Evolutionary conservation across 2,797 vertebrate species (phyloP).

Genomic region (Acrossocheilus fasciatus): DNA sequence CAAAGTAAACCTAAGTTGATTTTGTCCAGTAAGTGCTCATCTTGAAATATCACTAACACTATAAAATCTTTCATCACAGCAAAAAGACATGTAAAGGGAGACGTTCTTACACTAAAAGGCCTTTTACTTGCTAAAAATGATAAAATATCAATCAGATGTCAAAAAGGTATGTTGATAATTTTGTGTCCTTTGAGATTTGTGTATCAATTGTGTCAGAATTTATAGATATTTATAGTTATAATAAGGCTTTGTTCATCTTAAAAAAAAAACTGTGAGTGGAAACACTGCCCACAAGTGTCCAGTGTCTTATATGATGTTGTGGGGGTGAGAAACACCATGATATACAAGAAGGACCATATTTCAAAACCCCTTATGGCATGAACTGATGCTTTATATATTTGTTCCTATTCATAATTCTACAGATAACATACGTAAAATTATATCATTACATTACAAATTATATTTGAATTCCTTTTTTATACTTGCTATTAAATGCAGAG

Average conservation of each 20-base stretch:
- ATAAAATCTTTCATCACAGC: too few relatives aligned
- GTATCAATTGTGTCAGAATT: neutral
- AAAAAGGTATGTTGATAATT: neutral
- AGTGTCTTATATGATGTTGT: neutral
- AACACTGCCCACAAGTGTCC: constrained; percentile 25
- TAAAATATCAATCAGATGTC: neutral
- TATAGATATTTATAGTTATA: neutral
- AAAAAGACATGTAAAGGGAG: too few relatives aligned
- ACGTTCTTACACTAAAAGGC: neutral
- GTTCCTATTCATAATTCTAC: neutral
- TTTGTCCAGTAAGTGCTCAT: too few relatives aligned
- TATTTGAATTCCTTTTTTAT: neutral
- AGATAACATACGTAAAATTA: neutral
- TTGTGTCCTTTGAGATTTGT: neutral
- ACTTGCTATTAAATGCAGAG: neutral
- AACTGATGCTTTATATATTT: neutral
- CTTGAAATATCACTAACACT: too few relatives aligned
- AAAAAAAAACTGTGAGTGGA: constrained; percentile 12
- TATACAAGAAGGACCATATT: neutral
- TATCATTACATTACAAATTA: neutral
- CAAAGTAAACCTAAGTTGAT: too few relatives aligned
- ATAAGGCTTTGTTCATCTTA: neutral
- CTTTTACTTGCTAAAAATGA: neutral
- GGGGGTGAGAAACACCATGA: neutral
- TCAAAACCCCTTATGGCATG: neutral